phyloP scores from a whole-genome alignment of 1,140 invertebrate genomes.

The Chrysomallon squamiferum region DNA sequence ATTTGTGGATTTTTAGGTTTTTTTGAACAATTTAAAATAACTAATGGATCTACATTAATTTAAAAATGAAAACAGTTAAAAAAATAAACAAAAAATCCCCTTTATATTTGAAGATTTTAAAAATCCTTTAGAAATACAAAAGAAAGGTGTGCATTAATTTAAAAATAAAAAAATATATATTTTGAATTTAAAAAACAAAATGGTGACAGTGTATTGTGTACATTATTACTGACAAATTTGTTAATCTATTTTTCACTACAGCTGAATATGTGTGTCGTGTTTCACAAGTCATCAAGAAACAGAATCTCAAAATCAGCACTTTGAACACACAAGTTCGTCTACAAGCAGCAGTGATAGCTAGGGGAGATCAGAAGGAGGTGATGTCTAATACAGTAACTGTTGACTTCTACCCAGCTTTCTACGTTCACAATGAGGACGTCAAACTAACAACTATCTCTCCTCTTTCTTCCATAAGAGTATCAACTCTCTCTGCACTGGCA shows the following conservation, averaged over 20 bases:
- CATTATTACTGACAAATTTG: no score
- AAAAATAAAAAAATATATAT: no score
- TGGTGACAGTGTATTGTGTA: no score
- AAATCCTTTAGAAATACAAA: no score
- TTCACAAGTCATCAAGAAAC: neutral
- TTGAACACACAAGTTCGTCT: slow-evolving; percentile 41
- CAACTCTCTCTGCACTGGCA: slow-evolving; percentile 28
- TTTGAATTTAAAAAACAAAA: no score
- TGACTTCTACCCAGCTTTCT: slow-evolving; percentile 57
- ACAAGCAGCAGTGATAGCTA: slow-evolving; percentile 26
- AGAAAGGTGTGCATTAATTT: no score
- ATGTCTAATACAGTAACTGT: slow-evolving; percentile 34
- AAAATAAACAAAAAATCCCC: no score
- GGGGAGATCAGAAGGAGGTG: slow-evolving; percentile 41
- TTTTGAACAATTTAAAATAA: no score
- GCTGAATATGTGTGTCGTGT: slow-evolving; percentile 50
- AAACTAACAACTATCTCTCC: slow-evolving; percentile 44
- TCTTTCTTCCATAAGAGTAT: slow-evolving; percentile 40
- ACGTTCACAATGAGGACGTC: slow-evolving; percentile 53
- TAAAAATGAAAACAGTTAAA: no score
- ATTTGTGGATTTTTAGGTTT: no score
- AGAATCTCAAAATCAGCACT: slow-evolving; percentile 30
- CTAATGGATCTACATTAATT: no score
- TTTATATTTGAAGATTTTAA: no score
- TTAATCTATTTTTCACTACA: slow-evolving; percentile 29